Base-by-base conservation (phyloP, 2,113 vertebrate species). In the Mus musculus region DNA sequence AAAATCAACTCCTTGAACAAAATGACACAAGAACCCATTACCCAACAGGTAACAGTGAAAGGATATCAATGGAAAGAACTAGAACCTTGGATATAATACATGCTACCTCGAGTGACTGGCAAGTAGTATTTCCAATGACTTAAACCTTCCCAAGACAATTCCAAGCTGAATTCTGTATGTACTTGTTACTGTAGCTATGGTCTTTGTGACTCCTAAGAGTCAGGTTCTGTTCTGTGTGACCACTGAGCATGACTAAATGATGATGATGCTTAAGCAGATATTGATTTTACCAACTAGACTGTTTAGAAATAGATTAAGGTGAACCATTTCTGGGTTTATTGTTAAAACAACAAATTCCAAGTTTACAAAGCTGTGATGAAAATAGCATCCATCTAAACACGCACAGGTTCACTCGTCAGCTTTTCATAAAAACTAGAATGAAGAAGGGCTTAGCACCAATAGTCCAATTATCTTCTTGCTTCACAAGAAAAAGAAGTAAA, bases 101-200 rank as follows among this genome's bases (percentile, higher is more conserved):
- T 59, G 77, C 69, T 42, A 69, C 28, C 59, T 84, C 11, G 9
- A 87, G 54, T 19, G 46, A 88, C 77, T 30, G 80, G 69, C 19
- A 85, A 7, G 80, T n/a, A 46, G 30, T 46, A 73, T 69, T 69
- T 56, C 56, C 17, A 94, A 84, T 24, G 22, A 26, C 85, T 95
- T 80, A 82, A 86, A 93, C 89, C 46, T 46, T 56, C 17, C 67
- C 46, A 90, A 93, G 46, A 84, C 89, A 90, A 88, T 61, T 85
- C 75, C 84, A 59, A 92, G 61, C 49, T 52, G 73, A 90, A 33
- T 89, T 61, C 49, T 67, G 36, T 24, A 59, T 2, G 46, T 26
- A 80, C 20, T 14, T 88, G 33, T 61, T 88, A 71, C 14, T 54
- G 6, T 1, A 46, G 72, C 65, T 76, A 22, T 49, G 76, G 88